Conservation (phyloP, 92 coral and sea anemone species). For the Montipora capitata region DNA sequence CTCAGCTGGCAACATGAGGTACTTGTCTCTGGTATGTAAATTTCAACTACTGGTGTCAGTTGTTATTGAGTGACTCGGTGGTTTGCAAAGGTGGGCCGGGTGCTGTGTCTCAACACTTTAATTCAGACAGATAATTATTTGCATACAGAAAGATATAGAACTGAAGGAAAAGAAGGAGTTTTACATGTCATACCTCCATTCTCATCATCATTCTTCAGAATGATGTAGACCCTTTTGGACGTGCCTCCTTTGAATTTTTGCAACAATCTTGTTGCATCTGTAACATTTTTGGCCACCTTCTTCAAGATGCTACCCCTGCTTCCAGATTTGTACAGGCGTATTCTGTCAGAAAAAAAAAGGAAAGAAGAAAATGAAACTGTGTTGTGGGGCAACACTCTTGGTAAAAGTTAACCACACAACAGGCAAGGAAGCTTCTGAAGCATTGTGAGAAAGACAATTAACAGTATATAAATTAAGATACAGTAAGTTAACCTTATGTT, state of each 20-base stretch:
- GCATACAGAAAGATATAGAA: too few species aligned
- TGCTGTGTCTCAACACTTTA: slow-evolving; percentile 5
- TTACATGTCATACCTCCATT: slow-evolving; percentile 17
- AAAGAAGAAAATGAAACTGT: slow-evolving; percentile 5
- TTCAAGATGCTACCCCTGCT: slow-evolving; percentile 13
- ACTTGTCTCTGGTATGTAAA: too few species aligned
- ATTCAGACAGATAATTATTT: too few species aligned
- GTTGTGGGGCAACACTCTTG: slow-evolving; percentile 10
- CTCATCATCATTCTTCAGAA: slow-evolving; percentile 13
- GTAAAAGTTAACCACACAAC: slow-evolving; percentile 1
- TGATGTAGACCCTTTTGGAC: slow-evolving; percentile 8
- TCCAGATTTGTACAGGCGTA: slow-evolving; percentile 13
- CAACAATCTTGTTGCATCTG: slow-evolving; percentile 11
- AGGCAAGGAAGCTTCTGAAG: slow-evolving; percentile 10
- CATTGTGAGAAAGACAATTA: slow-evolving; percentile 1
- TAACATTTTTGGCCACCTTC: slow-evolving; percentile 1
- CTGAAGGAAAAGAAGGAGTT: too few species aligned
- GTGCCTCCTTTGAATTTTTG: slow-evolving; percentile 8
- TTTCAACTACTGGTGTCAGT: too few species aligned
- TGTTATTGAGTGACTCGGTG: slow-evolving; percentile 1
- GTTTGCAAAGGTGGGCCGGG: neutral
- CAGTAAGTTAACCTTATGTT: slow-evolving; percentile 4
- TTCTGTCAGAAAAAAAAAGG: slow-evolving; percentile 4
- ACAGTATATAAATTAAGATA: slow-evolving; percentile 8
- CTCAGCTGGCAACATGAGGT: too few species aligned